A percentile compares a stretch with the other conserved stretches of the same genome.
Evolutionary conservation across 2,113 vertebrate genomes (phyloP).

Genomic region (Erythrocebus patas): DNA sequence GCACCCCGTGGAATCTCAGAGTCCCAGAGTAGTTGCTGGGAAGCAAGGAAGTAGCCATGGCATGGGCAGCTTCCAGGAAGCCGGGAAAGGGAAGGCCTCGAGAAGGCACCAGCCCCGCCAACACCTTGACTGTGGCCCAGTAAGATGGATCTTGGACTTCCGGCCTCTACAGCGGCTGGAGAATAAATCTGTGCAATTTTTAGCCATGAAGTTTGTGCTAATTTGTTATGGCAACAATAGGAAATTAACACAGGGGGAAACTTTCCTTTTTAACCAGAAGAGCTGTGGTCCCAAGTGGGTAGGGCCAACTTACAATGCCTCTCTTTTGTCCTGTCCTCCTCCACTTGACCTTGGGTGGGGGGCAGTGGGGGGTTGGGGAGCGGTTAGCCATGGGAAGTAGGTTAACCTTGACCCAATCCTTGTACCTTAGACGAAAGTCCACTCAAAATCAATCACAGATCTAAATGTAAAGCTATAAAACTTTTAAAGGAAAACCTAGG

Average conservation of each 20-base stretch:
- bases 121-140: not conserved
- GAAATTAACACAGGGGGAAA: not conserved
- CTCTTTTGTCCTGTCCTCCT: not conserved
- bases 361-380: too few species aligned
- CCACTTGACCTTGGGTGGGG: not conserved
- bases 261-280: not conserved
- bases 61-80: not conserved
- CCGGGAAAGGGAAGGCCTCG: not conserved
- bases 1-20: too few species aligned
- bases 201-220: not conserved
- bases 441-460: not conserved
- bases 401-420: not conserved
- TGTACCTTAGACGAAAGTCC: not conserved
- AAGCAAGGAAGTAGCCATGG: not conserved
- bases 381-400: not conserved
- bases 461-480: not conserved
- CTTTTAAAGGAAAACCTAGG: not conserved
- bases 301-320: rapidly evolving
- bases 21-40: not conserved
- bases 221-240: not conserved
- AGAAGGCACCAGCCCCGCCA: not conserved
- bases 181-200: not conserved
- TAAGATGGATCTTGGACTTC: not conserved
- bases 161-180: not conserved
- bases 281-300: not conserved